Evolutionary conservation across 2,113 vertebrate genomes (phyloP), one percentile per base, ranked within the genome.

Genomic region (Calidris pugnax): DNA sequence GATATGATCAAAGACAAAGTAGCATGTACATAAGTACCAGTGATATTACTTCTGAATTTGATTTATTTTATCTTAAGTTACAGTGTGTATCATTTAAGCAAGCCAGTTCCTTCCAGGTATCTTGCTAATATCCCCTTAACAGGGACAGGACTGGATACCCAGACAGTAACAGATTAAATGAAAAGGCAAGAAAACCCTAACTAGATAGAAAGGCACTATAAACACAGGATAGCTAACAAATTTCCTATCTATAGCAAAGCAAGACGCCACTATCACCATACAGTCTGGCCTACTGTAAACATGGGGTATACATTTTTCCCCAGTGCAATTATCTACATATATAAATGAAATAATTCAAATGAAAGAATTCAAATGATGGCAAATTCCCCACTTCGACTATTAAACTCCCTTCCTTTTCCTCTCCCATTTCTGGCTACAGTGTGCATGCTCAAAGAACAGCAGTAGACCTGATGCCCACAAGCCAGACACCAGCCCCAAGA

Each of bases 31-130:
- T 78, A 95, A 96, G 85, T 89, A 90, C 74, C 87, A 66, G 55
- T 30, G 62, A 95, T 62, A 89, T 32, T 87, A 88, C 74, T 81
- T 89, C 64, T 88, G 93, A 95, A 96, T 97, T 95, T 95, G 85
- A 96, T 96, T 95, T 87, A 86, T 92, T 97, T 97, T 95, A 87
- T 94, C 94, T 93, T 51, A 88, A 90, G 85, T 82, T 80, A 75
- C 71, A 94, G 66, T 7, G 35, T 48, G 9, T 69, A 79, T 74
- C 92, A 92, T 72, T 82, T 87, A 93, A 83, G 82, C 71, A 97
- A 93, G 87, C 33, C 75, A 90, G 53, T 57, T 92, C 80, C 96
- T 96, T 85, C 86, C 66, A 77, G 84, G 66, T 95, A 85, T 90
- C 94, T 93, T 89, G 76, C 33, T 93, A 93, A 95, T 89, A 92